Conservation (phyloP, 2,888 invertebrate species). For the Petrolisthes manimaculis region DNA sequence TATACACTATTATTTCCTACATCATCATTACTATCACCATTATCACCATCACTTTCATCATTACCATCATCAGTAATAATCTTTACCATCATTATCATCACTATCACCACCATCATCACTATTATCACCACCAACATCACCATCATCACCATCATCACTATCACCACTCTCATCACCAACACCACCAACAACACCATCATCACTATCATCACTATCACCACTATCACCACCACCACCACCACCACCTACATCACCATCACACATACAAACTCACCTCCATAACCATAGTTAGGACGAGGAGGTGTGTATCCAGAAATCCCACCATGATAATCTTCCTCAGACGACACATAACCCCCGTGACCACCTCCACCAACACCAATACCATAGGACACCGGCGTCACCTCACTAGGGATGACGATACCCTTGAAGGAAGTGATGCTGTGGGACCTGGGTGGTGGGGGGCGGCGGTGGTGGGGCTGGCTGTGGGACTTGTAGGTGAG, state of each 20-base stretch:
- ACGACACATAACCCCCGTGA: no score
- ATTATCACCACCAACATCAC: neutral
- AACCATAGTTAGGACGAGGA: neutral
- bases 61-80: neutral
- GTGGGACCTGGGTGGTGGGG: no score
- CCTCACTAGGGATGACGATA: no score
- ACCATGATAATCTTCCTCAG: no score
- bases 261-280: neutral
- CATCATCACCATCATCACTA: neutral
- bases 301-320: neutral
- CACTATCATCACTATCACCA: no score
- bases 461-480: neutral
- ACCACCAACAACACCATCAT: no score
- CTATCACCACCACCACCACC: no score
- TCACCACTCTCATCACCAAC: no score
- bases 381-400: no score
- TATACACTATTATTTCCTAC: neutral
- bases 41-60: neutral
- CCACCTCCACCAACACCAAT: no score
- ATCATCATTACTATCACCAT: neutral
- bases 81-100: neutral
- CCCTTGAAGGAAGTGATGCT: no score
- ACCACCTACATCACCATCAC: no score
- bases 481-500: neutral
- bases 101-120: neutral